Evolutionary conservation across 1,140 invertebrate genomes (phyloP).

Genomic region (Drosophila azteca): DNA sequence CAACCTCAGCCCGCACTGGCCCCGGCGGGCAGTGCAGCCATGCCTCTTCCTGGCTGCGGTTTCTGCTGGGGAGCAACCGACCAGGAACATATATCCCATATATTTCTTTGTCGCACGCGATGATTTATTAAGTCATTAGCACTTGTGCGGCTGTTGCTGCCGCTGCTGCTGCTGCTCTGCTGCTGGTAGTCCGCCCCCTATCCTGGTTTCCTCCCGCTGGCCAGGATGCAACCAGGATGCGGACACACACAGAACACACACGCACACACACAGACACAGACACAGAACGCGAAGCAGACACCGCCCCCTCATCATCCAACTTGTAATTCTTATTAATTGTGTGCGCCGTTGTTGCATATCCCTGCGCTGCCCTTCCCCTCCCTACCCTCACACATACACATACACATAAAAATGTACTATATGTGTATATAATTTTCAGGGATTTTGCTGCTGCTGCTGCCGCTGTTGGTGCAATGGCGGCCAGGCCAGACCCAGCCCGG

Average conservation of each 20-base stretch:
- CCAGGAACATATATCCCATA: conserved; percentile 60
- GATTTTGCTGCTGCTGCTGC: conserved; percentile 6
- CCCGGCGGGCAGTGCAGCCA: conserved; percentile 10
- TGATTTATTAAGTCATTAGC: conserved; percentile 83
- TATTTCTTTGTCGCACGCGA: conserved; percentile 81
- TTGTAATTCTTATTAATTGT: conserved; percentile 84
- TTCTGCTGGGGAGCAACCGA: conserved; percentile 13
- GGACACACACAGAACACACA: conserved; percentile 25
- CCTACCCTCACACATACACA: neutral
- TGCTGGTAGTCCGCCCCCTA: conserved; percentile 44
- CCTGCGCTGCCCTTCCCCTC: neutral
- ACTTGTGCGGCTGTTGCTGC: conserved; percentile 72
- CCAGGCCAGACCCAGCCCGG: conserved; percentile 8
- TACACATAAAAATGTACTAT: neutral
- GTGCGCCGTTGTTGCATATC: conserved; percentile 40
- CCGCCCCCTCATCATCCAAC: conserved; percentile 55
- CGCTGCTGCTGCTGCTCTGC: conserved; percentile 36
- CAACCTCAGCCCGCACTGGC: conserved; percentile 27
- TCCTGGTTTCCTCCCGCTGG: conserved; percentile 16
- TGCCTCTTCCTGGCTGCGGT: conserved; percentile 44
- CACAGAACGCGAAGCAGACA: neutral
- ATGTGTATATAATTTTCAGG: conserved; percentile 33
- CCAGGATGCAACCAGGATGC: conserved; percentile 40
- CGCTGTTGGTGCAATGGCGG: conserved; percentile 12
- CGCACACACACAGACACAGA: conserved; percentile 15